phyloP scores from a whole-genome alignment of 2,888 invertebrate species.

The Trypoxylon attenuatum region DNA sequence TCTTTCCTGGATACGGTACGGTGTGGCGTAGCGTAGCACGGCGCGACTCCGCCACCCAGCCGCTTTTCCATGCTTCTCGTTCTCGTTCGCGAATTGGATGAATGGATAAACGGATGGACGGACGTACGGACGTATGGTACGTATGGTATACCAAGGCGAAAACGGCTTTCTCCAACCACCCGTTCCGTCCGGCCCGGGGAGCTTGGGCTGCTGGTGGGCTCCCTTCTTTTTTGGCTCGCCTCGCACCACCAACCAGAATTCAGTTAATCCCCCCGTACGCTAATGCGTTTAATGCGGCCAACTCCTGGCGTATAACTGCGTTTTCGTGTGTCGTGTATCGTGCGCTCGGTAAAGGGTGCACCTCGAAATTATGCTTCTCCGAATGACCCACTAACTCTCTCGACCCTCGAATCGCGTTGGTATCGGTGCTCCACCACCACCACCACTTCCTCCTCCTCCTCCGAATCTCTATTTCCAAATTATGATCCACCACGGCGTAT shows the following conservation, averaged over 20 bases:
- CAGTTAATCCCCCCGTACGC: constrained; percentile 39
- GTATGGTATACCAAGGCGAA: constrained; percentile 55
- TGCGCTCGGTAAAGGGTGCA: neutral
- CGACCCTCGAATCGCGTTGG: neutral
- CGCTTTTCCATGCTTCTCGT: constrained; percentile 35
- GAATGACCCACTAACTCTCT: constrained; percentile 23
- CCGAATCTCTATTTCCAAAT: neutral
- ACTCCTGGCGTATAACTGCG: constrained; percentile 6
- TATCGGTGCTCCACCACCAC: neutral
- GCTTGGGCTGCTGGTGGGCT: too few species aligned
- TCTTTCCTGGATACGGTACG: constrained; percentile 9
- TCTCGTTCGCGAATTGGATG: constrained; percentile 53
- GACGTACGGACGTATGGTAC: constrained; percentile 49
- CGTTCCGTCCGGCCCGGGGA: too few species aligned
- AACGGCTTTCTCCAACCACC: constrained; percentile 33
- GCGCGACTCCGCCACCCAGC: too few species aligned
- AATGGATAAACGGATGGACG: constrained; percentile 62
- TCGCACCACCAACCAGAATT: constrained; percentile 19
- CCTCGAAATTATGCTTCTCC: neutral
- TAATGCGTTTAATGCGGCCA: constrained; percentile 34
- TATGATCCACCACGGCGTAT: neutral
- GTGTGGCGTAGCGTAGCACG: too few species aligned
- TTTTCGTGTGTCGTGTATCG: constrained; percentile 6
- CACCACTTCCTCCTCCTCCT: too few species aligned
- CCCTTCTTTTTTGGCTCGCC: constrained; percentile 14